These are phyloP conservation scores for Phylloscopus trochiloides DNA, from an alignment of 2,113 vertebrate genomes.

Conservation along the genomic window DNA sequence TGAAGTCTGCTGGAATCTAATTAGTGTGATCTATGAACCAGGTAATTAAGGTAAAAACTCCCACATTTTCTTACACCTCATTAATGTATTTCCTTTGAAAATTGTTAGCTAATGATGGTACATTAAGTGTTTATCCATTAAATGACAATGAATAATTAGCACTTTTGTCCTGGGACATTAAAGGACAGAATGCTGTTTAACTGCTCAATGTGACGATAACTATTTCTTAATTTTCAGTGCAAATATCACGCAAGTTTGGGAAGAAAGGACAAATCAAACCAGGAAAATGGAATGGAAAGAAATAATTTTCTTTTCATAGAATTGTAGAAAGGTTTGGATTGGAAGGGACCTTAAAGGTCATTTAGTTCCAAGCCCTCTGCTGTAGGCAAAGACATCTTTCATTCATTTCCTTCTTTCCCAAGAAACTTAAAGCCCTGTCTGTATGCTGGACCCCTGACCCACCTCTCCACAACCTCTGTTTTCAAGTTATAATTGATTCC, in stretches of 20 bases:
- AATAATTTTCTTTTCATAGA: background rate
- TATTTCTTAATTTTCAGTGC: background rate
- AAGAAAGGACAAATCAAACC: background rate
- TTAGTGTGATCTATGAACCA: slow-evolving; percentile 72
- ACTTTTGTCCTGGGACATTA: slow-evolving; percentile 32
- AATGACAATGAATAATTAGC: slow-evolving; percentile 60
- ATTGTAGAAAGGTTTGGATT: background rate
- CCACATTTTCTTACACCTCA: slow-evolving; percentile 58
- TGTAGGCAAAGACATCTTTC: background rate
- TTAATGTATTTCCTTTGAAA: slow-evolving; percentile 70
- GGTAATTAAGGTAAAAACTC: slow-evolving; percentile 69
- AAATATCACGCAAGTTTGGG: background rate
- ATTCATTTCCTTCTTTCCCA: background rate
- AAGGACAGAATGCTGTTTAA: slow-evolving; percentile 53
- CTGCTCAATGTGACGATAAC: background rate
- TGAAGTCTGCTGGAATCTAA: slow-evolving; percentile 66
- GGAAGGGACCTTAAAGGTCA: background rate
- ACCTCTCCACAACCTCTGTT: background rate
- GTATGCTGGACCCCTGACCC: background rate
- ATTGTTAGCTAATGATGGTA: slow-evolving; percentile 60
- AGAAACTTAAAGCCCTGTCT: background rate
- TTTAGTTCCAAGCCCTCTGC: background rate
- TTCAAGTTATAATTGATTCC: background rate
- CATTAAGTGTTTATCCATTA: slow-evolving; percentile 54
- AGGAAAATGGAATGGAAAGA: background rate